phyloP scores from a whole-genome alignment of 2,113 vertebrate species.

The Sterrhoptilus dennistouni region DNA sequence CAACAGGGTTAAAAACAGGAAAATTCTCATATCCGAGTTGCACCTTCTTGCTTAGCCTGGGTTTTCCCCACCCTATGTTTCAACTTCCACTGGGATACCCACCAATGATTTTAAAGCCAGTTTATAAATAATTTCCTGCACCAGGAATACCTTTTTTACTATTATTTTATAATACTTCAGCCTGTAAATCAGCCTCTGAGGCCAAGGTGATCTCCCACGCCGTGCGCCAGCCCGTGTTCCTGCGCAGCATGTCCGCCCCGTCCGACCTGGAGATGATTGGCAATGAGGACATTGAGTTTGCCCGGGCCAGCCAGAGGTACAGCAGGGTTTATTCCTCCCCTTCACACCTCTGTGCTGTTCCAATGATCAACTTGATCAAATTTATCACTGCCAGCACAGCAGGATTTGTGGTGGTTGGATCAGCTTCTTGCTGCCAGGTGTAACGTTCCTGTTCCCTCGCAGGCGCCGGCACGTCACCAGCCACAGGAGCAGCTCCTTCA shows the following conservation, averaged over 20 bases:
- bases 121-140: background rate
- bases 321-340: background rate
- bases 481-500: constrained; percentile 96
- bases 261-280: constrained; percentile 98
- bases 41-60: rapidly evolving
- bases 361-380: rapidly evolving
- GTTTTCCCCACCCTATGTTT: background rate
- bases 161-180: constrained; percentile 47
- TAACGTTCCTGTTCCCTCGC: background rate
- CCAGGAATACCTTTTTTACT: background rate
- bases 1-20: constrained; percentile 77
- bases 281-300: constrained; percentile 93
- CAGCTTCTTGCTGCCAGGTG: background rate
- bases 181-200: constrained; percentile 92
- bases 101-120: background rate
- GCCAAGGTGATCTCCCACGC: constrained; percentile 85
- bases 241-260: constrained; percentile 97
- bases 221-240: constrained; percentile 92
- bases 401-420: rapidly evolving
- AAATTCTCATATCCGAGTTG: background rate
- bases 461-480: constrained; percentile 91
- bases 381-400: background rate
- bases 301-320: constrained; percentile 88
- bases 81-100: background rate
- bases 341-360: background rate